Evolutionary conservation across 2,888 invertebrate genomes (phyloP).

Genomic region (Tetramorium bicarinatum): DNA sequence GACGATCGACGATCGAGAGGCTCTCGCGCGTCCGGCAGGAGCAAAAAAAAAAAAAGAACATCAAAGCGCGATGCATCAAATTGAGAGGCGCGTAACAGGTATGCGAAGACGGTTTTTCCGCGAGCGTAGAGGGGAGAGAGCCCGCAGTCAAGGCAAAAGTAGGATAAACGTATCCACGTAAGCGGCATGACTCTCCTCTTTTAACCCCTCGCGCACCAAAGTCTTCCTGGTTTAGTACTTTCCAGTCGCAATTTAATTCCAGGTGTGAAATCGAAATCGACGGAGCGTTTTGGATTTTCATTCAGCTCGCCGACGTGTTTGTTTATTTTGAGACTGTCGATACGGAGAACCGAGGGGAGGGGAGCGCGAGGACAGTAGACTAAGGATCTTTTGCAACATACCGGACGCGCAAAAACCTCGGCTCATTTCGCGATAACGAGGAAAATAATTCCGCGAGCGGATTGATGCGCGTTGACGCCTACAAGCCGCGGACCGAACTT

Average conservation of each 20-base stretch:
- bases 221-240: neutral
- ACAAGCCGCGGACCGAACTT: neutral
- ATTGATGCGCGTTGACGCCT: constrained; percentile 8
- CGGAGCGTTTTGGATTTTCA: constrained; percentile 9
- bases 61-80: constrained; percentile 43
- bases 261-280: neutral
- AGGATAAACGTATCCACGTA: constrained; percentile 73
- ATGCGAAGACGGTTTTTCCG: constrained; percentile 74
- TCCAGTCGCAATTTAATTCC: constrained; percentile 1
- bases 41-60: neutral
- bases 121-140: constrained; percentile 59
- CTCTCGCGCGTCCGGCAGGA: neutral
- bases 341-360: no score
- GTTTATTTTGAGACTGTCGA: neutral
- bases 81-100: constrained; percentile 74
- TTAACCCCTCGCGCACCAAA: neutral
- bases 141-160: constrained; percentile 73
- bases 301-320: neutral
- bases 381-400: neutral
- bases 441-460: no score
- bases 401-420: neutral
- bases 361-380: neutral
- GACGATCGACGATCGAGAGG: neutral
- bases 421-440: neutral
- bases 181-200: constrained; percentile 66